phyloP scores from a whole-genome alignment of 1,140 invertebrate species.

The Akabosia matsudoensis region DNA sequence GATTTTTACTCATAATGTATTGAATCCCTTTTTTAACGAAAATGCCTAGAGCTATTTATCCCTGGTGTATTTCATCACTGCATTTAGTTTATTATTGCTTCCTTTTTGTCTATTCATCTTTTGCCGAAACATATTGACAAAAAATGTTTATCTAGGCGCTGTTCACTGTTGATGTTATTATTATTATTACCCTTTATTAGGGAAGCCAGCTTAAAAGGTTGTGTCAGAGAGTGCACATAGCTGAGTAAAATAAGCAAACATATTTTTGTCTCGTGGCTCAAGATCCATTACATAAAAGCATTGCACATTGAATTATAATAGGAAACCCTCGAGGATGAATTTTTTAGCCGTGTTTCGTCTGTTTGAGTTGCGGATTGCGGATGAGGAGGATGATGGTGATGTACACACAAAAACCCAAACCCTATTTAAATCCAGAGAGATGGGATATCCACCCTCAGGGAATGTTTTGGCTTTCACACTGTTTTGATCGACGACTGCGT shows the following conservation, averaged over 20 bases:
- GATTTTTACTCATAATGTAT: too few relatives aligned
- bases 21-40: too few relatives aligned
- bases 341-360: not conserved
- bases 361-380: not conserved
- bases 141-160: too few relatives aligned
- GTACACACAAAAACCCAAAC: not conserved
- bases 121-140: not conserved
- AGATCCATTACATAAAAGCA: not conserved
- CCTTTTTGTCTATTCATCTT: not conserved
- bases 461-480: constrained; percentile 10
- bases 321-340: not conserved
- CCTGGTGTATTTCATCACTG: too few relatives aligned
- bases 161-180: not conserved
- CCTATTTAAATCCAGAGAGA: not conserved
- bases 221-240: too few relatives aligned
- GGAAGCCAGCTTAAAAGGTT: too few relatives aligned
- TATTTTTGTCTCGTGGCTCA: not conserved
- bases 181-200: too few relatives aligned
- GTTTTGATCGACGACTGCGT: not conserved
- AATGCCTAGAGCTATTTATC: too few relatives aligned
- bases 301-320: not conserved
- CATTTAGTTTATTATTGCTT: too few relatives aligned
- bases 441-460: not conserved
- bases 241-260: too few relatives aligned
- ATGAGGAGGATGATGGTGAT: too few relatives aligned